These are phyloP conservation scores for Hyles vespertilio DNA, from an alignment of 1,140 invertebrate species.

Conservation along the genomic window DNA sequence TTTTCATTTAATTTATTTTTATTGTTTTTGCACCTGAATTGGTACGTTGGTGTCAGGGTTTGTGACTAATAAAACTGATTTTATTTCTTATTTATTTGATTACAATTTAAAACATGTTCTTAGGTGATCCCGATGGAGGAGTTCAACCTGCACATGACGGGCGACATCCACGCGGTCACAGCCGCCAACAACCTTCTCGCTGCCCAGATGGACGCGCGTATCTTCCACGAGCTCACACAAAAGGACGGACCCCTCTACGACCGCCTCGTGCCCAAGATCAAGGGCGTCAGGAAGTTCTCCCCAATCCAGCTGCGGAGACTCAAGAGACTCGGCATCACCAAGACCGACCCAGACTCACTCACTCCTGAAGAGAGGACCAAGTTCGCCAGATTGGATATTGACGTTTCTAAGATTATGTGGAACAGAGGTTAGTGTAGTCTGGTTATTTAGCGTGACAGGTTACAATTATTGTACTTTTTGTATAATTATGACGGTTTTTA, in stretches of 20 bases:
- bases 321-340: conserved; percentile 89
- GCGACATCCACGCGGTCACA: conserved; percentile 98
- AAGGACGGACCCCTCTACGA: conserved; percentile 90
- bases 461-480: no score
- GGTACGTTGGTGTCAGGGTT: no score
- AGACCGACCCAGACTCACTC: conserved; percentile 89
- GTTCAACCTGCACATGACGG: conserved; percentile 99
- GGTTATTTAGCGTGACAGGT: neutral
- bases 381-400: conserved; percentile 94
- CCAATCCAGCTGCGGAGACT: conserved; percentile 89
- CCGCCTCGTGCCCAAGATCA: conserved; percentile 83
- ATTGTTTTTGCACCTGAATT: no score
- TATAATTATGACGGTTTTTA: no score
- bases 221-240: conserved; percentile 97
- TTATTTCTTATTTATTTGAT: neutral
- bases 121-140: conserved; percentile 99
- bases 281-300: conserved; percentile 86
- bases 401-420: conserved; percentile 94
- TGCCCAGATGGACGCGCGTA: conserved; percentile 94
- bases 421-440: conserved; percentile 83
- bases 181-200: conserved; percentile 98
- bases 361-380: conserved; percentile 86
- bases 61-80: neutral
- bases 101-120: neutral
- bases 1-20: no score